These are phyloP conservation scores for Yponomeuta sedellus DNA, from an alignment of 2,888 invertebrate genomes.

Conservation along the genomic window DNA sequence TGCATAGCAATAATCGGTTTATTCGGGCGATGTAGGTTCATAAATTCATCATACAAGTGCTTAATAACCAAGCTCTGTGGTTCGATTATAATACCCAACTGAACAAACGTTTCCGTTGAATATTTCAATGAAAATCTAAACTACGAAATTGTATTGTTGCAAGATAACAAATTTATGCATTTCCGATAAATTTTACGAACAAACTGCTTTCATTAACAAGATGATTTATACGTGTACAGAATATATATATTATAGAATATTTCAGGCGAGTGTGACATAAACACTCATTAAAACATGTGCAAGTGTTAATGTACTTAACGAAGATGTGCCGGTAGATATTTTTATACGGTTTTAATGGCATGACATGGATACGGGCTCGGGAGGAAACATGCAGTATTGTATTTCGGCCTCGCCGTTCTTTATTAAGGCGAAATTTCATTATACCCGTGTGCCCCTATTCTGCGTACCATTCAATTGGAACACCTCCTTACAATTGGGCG, in stretches of 20 bases:
- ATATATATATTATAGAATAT: too few relatives aligned
- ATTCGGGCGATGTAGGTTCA: neutral
- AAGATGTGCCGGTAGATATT: conserved; percentile 71
- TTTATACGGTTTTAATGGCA: conserved; percentile 64
- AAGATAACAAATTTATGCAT: too few relatives aligned
- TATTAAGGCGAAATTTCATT: conserved; percentile 73
- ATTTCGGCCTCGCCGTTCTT: conserved; percentile 71
- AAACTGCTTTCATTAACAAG: too few relatives aligned
- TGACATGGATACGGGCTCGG: conserved; percentile 71
- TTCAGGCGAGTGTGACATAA: neutral
- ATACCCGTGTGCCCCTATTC: conserved; percentile 65
- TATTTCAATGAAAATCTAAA: too few relatives aligned
- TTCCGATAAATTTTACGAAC: too few relatives aligned
- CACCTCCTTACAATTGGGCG: conserved; percentile 73
- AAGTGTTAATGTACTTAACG: conserved; percentile 59
- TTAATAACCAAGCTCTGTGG: neutral
- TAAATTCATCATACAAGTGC: neutral
- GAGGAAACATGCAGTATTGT: conserved; percentile 74
- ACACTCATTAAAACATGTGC: conserved; percentile 18
- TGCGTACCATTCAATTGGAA: conserved; percentile 71
- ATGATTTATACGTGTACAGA: too few relatives aligned
- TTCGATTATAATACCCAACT: neutral
- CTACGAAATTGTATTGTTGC: too few relatives aligned
- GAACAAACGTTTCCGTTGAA: too few relatives aligned
- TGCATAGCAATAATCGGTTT: neutral